phyloP scores from a whole-genome alignment of 23 tunicate genomes.

The Ciona savignyi region DNA sequence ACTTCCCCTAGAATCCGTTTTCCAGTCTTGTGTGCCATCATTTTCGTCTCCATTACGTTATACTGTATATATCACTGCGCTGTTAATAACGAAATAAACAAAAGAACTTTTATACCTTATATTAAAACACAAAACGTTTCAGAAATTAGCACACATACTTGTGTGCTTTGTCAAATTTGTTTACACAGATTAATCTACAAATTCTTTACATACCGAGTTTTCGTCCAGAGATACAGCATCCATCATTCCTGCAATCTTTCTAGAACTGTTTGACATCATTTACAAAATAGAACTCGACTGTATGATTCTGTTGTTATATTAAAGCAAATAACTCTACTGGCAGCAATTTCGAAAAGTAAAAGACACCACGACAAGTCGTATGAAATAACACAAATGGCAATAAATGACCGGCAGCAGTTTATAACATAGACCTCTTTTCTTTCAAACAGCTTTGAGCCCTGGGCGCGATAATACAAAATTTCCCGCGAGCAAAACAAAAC shows the following conservation, averaged over 20 bases:
- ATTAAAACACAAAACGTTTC: background rate
- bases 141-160: background rate
- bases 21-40: slow-evolving; percentile 52
- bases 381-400: background rate
- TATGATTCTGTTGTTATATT: no score
- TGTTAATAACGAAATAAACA: no score
- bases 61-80: slow-evolving; percentile 14
- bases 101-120: no score
- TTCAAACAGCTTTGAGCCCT: background rate
- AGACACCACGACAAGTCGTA: no score
- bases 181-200: background rate
- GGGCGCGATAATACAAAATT: background rate
- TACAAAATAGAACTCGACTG: no score
- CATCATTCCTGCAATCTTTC: slow-evolving; percentile 15
- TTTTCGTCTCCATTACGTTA: slow-evolving; percentile 67
- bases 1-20: slow-evolving; percentile 71
- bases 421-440: background rate
- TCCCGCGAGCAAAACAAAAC: slow-evolving; percentile 5
- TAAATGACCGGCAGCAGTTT: background rate
- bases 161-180: no score
- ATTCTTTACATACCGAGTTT: slow-evolving; percentile 14
- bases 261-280: background rate
- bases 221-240: slow-evolving; percentile 6
- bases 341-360: no score
- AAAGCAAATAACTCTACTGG: no score